Conservation (phyloP, 2,113 vertebrate species). For the Girardinichthys multiradiatus region DNA sequence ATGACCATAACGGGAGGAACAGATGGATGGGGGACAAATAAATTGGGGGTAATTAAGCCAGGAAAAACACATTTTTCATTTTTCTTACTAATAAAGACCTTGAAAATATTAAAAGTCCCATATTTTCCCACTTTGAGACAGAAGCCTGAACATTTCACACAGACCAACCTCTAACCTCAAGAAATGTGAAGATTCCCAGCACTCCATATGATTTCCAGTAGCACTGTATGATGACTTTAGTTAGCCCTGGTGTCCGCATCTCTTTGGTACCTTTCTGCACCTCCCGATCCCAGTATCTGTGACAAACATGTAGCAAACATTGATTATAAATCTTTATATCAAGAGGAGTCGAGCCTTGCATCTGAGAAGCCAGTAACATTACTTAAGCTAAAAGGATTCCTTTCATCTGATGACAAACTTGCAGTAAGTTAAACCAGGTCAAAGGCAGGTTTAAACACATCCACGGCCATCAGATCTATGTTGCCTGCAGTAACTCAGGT, state of each 20-base stretch:
- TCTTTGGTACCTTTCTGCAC: conserved; percentile 84
- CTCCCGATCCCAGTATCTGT: conserved; percentile 90
- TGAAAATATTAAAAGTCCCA: too few species aligned
- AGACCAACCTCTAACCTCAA: conserved; percentile 83
- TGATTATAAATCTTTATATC: not conserved
- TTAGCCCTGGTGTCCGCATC: conserved; percentile 82
- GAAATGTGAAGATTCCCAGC: conserved; percentile 88
- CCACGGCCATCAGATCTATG: not conserved
- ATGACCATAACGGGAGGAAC: too few species aligned
- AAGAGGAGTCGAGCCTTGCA: not conserved
- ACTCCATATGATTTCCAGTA: conserved; percentile 90
- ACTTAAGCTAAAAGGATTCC: not conserved
- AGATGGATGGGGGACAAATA: too few species aligned
- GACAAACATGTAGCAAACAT: not conserved
- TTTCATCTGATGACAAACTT: not conserved
- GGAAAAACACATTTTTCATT: too few species aligned
- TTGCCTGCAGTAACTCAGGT: too few species aligned
- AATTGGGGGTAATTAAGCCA: too few species aligned
- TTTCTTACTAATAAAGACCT: too few species aligned
- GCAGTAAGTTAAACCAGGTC: not conserved
- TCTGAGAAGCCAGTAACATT: not conserved
- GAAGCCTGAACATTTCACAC: not conserved
- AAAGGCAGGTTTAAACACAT: conserved; percentile 2
- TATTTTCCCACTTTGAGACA: not conserved
- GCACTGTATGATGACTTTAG: conserved; percentile 87